These are phyloP conservation scores for Semaprochilodus insignis DNA, from an alignment of 2,797 vertebrate genomes.

Conservation along the genomic window DNA sequence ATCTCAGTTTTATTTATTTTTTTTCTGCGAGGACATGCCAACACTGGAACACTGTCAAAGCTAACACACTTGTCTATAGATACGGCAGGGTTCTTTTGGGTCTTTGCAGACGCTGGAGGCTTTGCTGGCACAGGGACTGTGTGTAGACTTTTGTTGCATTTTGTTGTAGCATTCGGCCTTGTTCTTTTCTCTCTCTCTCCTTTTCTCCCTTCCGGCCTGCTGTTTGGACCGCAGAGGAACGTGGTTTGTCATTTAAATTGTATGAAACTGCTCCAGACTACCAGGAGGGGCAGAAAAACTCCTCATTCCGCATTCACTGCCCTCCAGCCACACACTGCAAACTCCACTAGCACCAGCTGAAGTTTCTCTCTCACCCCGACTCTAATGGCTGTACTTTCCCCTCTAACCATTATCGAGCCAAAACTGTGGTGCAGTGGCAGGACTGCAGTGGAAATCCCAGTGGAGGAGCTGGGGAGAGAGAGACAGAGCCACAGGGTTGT, in stretches of 20 bases:
- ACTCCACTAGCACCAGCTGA: slow-evolving; percentile 61
- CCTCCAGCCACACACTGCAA: slow-evolving; percentile 55
- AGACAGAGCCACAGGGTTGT: slow-evolving; percentile 45
- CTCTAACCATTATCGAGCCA: slow-evolving; percentile 74
- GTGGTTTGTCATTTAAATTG: slow-evolving; percentile 73
- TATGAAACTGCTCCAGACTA: slow-evolving; percentile 68
- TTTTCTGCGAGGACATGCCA: slow-evolving; percentile 66
- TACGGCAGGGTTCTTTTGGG: slow-evolving; percentile 6
- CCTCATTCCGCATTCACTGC: slow-evolving; percentile 55
- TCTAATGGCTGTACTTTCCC: slow-evolving; percentile 68
- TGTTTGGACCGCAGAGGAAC: slow-evolving; percentile 42
- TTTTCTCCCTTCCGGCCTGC: slow-evolving; percentile 19
- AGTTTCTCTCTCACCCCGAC: slow-evolving; percentile 50
- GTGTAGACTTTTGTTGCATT: slow-evolving; percentile 57
- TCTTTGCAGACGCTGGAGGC: slow-evolving; percentile 30
- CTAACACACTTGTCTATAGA: slow-evolving; percentile 68
- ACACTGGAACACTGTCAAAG: slow-evolving; percentile 71
- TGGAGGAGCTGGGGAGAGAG: slow-evolving; percentile 45
- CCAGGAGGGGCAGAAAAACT: slow-evolving; percentile 48
- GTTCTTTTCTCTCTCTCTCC: neutral
- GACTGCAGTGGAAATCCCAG: slow-evolving; percentile 66
- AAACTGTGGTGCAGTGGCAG: slow-evolving; percentile 67
- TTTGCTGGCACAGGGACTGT: slow-evolving; percentile 17
- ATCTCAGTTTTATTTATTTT: slow-evolving; percentile 16
- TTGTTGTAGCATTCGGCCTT: slow-evolving; percentile 29